These are phyloP conservation scores for Scelioninae gen. 2 DNA, from an alignment of 2,888 invertebrate genomes.

Conservation along the genomic window DNA sequence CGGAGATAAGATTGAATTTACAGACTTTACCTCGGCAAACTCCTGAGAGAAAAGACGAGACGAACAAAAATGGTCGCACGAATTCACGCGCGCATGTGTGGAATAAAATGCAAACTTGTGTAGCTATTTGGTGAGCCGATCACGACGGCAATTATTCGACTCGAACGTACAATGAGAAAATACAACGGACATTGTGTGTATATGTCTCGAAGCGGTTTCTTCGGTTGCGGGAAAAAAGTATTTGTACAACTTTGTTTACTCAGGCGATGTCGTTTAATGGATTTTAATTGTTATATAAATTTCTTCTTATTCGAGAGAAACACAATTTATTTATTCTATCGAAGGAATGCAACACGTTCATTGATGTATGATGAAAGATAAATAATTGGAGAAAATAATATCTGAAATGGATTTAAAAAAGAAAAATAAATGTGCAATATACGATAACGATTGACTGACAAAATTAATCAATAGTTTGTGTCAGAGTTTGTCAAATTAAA, in stretches of 20 bases:
- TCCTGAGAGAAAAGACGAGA: constrained; percentile 55
- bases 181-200: too few relatives aligned
- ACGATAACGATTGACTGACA: too few relatives aligned
- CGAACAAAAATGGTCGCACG: constrained; percentile 40
- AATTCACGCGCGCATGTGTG: constrained; percentile 17
- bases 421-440: too few relatives aligned
- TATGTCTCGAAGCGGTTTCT: background rate
- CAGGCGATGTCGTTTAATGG: constrained; percentile 36
- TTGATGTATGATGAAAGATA: too few relatives aligned
- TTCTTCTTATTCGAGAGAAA: background rate
- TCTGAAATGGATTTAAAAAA: too few relatives aligned
- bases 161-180: constrained; percentile 59
- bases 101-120: constrained; percentile 51
- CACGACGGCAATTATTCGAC: constrained; percentile 70
- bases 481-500: too few relatives aligned
- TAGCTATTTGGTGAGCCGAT: constrained; percentile 65
- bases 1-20: constrained; percentile 71
- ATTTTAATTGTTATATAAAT: constrained; percentile 28
- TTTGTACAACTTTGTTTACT: constrained; percentile 33
- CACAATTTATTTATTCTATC: too few relatives aligned
- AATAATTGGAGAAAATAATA: too few relatives aligned
- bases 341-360: too few relatives aligned
- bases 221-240: constrained; percentile 2
- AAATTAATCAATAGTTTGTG: too few relatives aligned
- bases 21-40: constrained; percentile 61